Evolutionary conservation across 2,113 vertebrate species (phyloP), one percentile per base, ranked within the genome.

Genomic region (Crotalus helleri): DNA sequence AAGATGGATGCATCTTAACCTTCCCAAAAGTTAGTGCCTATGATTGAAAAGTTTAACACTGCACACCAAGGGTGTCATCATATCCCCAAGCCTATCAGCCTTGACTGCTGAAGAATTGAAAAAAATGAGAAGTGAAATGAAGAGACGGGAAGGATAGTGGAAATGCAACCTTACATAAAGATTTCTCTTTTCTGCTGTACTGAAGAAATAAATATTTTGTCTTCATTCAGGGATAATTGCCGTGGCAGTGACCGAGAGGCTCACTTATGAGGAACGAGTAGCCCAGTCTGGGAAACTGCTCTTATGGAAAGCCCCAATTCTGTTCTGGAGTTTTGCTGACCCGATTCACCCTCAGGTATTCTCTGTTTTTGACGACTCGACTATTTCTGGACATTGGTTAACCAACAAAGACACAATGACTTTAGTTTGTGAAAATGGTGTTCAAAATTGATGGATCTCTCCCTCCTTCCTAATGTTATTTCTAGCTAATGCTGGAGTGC

Each of bases 401-500:
- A 92, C 91, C n/a, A 94, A 92, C 11, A 21, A 87, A n/a, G 87
- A 29, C 93, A 90, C 53, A 93, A 95, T 88, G 53, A 12, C 44
- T 87, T 93, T 88, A 51, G 9, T 54, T 44, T 85, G 93, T 87
- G 88, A n/a, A 69, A 69, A 2, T 44, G 58, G 85, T 95, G 95
- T 87, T 94, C 89, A 95, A 55, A 61, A 44, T 33, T 88, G 8
- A 90, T 44, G 19, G 87, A 5, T n/a, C 88, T 10, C 55, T 59
- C 17, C 23, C 21, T 29, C 33, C 21, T 3, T 10, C 39, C 15
- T 24, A 24, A 46, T 90, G 44, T 64, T 90, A 24, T 39, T 93
- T 97, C 58, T 96, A 99, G 99, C 94, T 99, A 96, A 97, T 99
- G 94, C 96, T 99, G 96, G 98, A 99, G 94, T 98, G 98, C 95